Evolutionary conservation across 2,888 invertebrate species (phyloP), one percentile per base, ranked within the genome.

Genomic region (Pammene aurita): DNA sequence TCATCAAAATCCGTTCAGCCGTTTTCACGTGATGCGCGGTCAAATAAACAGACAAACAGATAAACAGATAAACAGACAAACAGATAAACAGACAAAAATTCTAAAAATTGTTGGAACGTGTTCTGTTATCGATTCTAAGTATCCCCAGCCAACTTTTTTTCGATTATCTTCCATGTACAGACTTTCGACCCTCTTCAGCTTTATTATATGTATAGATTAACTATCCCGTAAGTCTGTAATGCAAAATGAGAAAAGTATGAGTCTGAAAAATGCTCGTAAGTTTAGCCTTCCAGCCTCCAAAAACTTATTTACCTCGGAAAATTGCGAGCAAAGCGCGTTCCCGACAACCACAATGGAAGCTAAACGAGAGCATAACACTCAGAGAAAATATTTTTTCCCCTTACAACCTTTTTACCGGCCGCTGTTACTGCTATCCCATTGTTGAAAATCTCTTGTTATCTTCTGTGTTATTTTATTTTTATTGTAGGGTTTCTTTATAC

Each of bases 401-500:
- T 62, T 69, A 54, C 58, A 69, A 64, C 64, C 50, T 64, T 64
- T 58, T 69, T 46, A 64, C 64, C 58, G 64, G 64, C 46, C 64
- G 44, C 64, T 65, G 56, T 63, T 70, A 65, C 72, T 54, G 62
- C 18, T 55, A 63, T 61, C 14, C 67, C 64, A 75, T 79, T 78
- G 78, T 78, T 73, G 72, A 64, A 68, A 70, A 67, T 77, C 72
- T 74, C 77, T 77, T 77, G 76, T 79, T 78, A 78, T 78, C 78
- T 76, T 54, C 56, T 65, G 68, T 72, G 74, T 76, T 78, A 77
- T 77, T 76, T 76, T 74, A 72, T 71, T 79, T 78, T 77, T 78
- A 79, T 75, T 74, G 76, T 74, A 60, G 69, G 69, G 75, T 60
- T 71, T 68, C 44, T 58, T 65, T 38, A 42, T 57, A 26, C 26